Base-by-base conservation (phyloP, 2,113 vertebrate genomes). In the Hippolais icterina region DNA sequence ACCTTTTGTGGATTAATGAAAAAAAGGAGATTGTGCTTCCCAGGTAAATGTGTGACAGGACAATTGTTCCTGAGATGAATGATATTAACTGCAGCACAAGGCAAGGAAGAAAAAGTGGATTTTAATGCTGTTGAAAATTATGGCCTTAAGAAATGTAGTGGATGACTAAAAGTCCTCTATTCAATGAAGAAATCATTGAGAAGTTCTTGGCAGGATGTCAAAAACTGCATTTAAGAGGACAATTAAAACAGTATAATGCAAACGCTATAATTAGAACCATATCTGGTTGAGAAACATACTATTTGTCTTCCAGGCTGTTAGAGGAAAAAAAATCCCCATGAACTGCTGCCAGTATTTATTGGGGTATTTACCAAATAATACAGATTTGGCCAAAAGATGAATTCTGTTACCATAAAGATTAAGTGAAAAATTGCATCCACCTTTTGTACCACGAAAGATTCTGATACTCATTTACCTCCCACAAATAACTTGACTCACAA, bases 211-310 rank as follows among this genome's bases (percentile, higher is more conserved):
- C 97, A 97, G 91, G 66, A 95, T 93, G 86, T 97, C 97, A 98
- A 97, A 97, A 83, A 93, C 75, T 96, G 89, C 96, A 97, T 98
- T 98, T 97, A 97, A 97, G 95, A 96, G 95, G 97, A 98, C 97
- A 98, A 98, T 98, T 98, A 98, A 98, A 98, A 97, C 42, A 64
- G 89, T 91, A 98, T 97, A 98, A 98, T 95, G 90, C 81, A 94
- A 97, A 96, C n/a, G 8, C 96, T 98, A 97, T 98, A 98, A 98
- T 98, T 98, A 97, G 97, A 98, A 98, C 97, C 96, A 88, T 98
- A 97, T 97, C 95, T 97, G 68, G 81, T 84, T 92, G 96, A 97
- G 95, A 95, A 96, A 96, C 88, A 96, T 79, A 85, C 64, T 96
- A 91, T 97, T 97, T 97, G 96, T 94, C 87, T 96, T 97, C 87